Percentiles rank a stretch among this genome's conserved stretches.
Evolutionary conservation across 2,797 vertebrate species (phyloP).

Genomic region (Gephyroberyx darwinii): DNA sequence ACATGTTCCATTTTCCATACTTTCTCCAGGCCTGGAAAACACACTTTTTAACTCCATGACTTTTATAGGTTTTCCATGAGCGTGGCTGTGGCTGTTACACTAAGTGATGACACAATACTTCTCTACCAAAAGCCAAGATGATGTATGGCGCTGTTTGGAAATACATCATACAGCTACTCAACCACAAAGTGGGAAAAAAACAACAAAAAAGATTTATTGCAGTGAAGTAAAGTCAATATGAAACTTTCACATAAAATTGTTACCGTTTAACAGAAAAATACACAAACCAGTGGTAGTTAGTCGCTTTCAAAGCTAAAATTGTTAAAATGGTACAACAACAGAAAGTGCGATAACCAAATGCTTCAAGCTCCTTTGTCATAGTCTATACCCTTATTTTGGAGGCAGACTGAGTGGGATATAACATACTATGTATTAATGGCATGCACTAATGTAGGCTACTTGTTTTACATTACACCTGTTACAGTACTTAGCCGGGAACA

Average conservation of each 20-base stretch:
- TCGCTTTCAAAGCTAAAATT: conserved; percentile 10
- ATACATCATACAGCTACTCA: neutral
- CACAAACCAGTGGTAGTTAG: conserved; percentile 24
- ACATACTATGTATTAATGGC: conserved; percentile 31
- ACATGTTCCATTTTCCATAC: too few species aligned
- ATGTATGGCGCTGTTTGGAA: neutral
- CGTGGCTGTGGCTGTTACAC: too few species aligned
- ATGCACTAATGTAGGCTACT: conserved; percentile 60
- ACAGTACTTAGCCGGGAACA: conserved; percentile 40
- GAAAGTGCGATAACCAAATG: conserved; percentile 33
- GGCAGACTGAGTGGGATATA: conserved; percentile 19
- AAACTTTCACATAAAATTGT: conserved; percentile 67
- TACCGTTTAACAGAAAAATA: conserved; percentile 36
- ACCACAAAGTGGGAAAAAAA: conserved; percentile 3
- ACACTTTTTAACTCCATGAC: too few species aligned
- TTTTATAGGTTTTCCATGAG: too few species aligned
- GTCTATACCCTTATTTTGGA: conserved; percentile 21
- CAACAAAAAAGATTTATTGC: conserved; percentile 75
- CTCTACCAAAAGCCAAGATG: neutral
- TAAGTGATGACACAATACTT: conserved; percentile 11
- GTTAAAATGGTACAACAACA: conserved; percentile 33
- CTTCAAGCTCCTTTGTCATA: conserved; percentile 6
- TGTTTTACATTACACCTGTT: conserved; percentile 50
- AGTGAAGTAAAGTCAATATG: conserved; percentile 53
- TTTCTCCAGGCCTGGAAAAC: too few species aligned